Conservation (phyloP, 2,113 vertebrate species). For the Ctenodactylus gundi region DNA sequence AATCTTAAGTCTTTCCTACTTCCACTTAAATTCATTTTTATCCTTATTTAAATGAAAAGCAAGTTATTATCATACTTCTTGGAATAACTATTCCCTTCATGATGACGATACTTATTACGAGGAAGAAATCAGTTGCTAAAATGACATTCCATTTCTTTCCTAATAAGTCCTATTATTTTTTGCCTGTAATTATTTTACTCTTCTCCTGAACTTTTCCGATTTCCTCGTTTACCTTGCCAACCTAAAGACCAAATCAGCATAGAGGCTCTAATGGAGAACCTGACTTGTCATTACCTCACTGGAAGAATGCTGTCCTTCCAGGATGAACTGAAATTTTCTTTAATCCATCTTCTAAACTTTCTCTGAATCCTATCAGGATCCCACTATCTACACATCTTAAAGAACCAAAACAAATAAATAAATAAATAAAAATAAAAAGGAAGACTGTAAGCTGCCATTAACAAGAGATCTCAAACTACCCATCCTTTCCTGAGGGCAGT, state of each 20-base stretch:
- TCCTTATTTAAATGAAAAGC: slow-evolving; percentile 46
- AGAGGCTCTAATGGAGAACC: slow-evolving; percentile 25
- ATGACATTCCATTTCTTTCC: slow-evolving; percentile 21
- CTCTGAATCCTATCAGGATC: slow-evolving; percentile 41
- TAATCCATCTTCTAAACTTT: not conserved
- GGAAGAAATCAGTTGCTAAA: slow-evolving; percentile 54
- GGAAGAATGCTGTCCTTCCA: not conserved
- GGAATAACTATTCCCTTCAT: slow-evolving; percentile 15
- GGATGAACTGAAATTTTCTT: not conserved
- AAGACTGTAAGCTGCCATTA: not conserved
- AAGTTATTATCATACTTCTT: slow-evolving; percentile 32
- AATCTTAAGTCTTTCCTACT: slow-evolving; percentile 41
- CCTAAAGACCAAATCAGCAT: not conserved
- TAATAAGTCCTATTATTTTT: slow-evolving; percentile 4
- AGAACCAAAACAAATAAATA: not conserved
- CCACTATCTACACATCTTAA: slow-evolving; percentile 8
- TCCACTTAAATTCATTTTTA: slow-evolving; percentile 36
- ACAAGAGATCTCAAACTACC: slow-evolving; percentile 1
- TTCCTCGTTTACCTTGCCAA: slow-evolving; percentile 15
- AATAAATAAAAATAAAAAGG: not conserved
- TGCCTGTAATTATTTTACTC: slow-evolving; percentile 3
- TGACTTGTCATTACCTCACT: not conserved
- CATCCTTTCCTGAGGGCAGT: not conserved
- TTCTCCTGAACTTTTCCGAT: slow-evolving; percentile 1
- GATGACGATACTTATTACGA: slow-evolving; percentile 31